Conservation (phyloP, 2,113 vertebrate genomes). For the Apteryx owenii region DNA sequence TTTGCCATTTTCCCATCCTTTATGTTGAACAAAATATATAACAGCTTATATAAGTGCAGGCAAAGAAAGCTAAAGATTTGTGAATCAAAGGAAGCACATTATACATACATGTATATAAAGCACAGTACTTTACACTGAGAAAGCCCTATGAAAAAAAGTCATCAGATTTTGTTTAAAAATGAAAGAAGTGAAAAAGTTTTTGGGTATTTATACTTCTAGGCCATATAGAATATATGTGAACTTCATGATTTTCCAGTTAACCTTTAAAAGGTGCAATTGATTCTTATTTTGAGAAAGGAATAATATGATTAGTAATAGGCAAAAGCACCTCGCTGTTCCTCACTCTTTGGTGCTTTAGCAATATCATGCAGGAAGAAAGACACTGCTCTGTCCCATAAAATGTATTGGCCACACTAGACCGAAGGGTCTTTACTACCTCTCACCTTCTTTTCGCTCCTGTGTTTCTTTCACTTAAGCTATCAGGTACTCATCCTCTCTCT, state of each 20-base stretch:
- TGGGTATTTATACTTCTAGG: neutral
- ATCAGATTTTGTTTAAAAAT: neutral
- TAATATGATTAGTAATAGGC: neutral
- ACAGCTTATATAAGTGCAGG: neutral
- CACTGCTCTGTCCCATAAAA: neutral
- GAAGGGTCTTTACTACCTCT: neutral
- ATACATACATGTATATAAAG: neutral
- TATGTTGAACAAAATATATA: neutral
- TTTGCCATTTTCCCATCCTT: neutral
- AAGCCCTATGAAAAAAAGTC: neutral
- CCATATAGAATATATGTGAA: neutral
- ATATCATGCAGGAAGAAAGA: neutral
- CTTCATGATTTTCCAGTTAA: neutral
- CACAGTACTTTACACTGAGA: neutral
- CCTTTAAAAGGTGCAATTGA: neutral
- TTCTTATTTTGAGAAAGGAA: conserved; percentile 1
- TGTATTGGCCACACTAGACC: neutral
- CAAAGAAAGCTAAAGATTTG: neutral
- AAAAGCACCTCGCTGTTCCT: neutral
- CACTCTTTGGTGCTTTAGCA: neutral
- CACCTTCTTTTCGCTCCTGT: neutral
- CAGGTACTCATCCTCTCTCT: neutral
- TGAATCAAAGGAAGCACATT: neutral
- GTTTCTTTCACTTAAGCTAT: neutral
- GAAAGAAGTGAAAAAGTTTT: neutral